phyloP scores from a whole-genome alignment of 2,797 vertebrate species.

The Gouania willdenowi region DNA sequence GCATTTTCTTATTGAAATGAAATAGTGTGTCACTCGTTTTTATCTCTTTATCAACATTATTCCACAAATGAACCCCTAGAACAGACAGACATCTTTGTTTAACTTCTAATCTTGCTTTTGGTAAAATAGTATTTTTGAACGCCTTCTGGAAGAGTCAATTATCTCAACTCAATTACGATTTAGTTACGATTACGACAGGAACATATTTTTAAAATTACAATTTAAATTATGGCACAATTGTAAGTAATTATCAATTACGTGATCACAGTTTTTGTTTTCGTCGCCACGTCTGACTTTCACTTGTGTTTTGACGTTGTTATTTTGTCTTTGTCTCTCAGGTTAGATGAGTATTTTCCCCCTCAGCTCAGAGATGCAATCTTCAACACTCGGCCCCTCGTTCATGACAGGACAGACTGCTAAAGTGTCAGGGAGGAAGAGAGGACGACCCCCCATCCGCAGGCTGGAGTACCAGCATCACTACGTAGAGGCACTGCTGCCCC shows the following conservation, averaged over 20 bases:
- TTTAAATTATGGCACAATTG: too few relatives aligned
- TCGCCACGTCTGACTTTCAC: constrained; percentile 38
- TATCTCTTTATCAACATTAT: too few relatives aligned
- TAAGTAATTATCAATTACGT: too few relatives aligned
- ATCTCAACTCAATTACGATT: too few relatives aligned
- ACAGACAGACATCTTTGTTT: too few relatives aligned
- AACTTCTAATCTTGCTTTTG: too few relatives aligned
- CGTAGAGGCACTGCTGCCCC: constrained; percentile 71
- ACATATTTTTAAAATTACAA: too few relatives aligned
- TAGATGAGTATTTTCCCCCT: constrained; percentile 79
- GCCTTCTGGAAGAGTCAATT: too few relatives aligned
- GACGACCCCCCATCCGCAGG: constrained; percentile 85
- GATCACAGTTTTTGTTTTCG: constrained; percentile 33
- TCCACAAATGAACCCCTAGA: too few relatives aligned
- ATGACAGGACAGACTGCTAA: constrained; percentile 68
- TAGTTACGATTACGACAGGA: too few relatives aligned
- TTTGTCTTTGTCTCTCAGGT: constrained; percentile 52
- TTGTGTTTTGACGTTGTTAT: constrained; percentile 3
- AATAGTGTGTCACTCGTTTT: neutral
- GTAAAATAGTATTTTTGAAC: too few relatives aligned
- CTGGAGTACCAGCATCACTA: constrained; percentile 85
- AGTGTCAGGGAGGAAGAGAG: constrained; percentile 84
- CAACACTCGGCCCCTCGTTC: constrained; percentile 69
- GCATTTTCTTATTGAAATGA: too few relatives aligned
- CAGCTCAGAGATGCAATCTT: constrained; percentile 84